These are phyloP conservation scores for Pseudopipra pipra DNA, from an alignment of 2,113 vertebrate species.

Conservation along the genomic window DNA sequence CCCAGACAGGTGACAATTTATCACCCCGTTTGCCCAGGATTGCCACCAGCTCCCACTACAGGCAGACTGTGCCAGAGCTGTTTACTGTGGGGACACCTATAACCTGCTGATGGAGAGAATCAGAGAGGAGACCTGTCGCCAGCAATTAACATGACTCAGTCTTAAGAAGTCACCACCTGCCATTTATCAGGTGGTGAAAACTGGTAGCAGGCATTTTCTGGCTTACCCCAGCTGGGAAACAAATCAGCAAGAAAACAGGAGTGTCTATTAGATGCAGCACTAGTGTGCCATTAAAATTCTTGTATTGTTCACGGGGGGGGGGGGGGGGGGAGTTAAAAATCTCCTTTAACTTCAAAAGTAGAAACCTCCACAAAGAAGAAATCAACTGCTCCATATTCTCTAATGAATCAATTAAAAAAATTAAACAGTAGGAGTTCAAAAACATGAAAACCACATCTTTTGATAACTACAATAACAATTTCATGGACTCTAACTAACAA, in stretches of 20 bases:
- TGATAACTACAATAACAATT: neutral
- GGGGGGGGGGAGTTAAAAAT: neutral
- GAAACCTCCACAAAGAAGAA: neutral
- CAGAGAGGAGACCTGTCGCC: neutral
- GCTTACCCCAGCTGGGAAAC: neutral
- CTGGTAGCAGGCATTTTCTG: neutral
- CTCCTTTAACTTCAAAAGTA: neutral
- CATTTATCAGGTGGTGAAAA: constrained; percentile 8
- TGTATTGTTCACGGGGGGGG: neutral
- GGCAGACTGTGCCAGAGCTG: neutral
- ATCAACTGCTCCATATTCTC: neutral
- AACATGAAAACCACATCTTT: neutral
- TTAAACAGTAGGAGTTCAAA: neutral
- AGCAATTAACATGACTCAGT: neutral
- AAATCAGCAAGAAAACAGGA: neutral
- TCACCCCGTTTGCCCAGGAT: neutral
- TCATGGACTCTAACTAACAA: neutral
- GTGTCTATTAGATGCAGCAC: neutral
- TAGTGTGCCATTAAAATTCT: neutral
- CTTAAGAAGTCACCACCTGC: constrained; percentile 20
- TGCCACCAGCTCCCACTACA: neutral
- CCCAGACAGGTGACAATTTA: neutral
- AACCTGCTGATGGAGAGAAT: neutral
- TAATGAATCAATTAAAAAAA: neutral
- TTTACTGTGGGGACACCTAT: neutral